Evolutionary conservation across 2,888 invertebrate genomes (phyloP), one percentile per base, ranked within the genome.

Genomic region (Caenorhabditis auriculariae): DNA sequence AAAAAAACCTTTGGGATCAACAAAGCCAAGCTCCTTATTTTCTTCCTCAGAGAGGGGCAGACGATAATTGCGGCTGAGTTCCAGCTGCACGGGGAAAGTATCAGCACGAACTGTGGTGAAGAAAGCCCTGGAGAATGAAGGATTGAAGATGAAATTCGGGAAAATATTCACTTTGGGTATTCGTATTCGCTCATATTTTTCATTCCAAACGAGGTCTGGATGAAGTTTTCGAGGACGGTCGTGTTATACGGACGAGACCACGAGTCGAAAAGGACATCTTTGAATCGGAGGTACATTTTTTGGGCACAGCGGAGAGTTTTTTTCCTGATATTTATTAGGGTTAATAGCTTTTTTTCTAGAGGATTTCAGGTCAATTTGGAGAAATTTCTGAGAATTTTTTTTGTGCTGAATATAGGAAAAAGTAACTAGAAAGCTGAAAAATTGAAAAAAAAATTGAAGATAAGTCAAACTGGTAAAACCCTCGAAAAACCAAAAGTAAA

Each of bases 71-170:
- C 95, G 87, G 82, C 95, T 95, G 27, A 96, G 84, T 83, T 95
- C 93, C 26, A 96, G 85, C 76, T 94, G 92, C 0, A 93, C 90
- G 0, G 98, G 98, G 82, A 91, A 91, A 21, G 92, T 85, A 82
- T 96, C 93, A 0, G 92, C 93, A 65, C 93, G 84, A 0, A 91
- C 89, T 0, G 90, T 91, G 0, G 93, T 89, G n/a, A 96, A 89
- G 87, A 94, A 88, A 45, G 84, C 73, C 62, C 85, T 75, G 51
- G 19, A 69, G 28, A 55, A 12, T 44, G 7, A 43, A 43, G 15
- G 17, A 41, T 17, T 41, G 41, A 12, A 7, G 29, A 43, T 17
- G 24, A 23, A 9, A 43, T 43, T 43, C 23, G 2, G 12, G 21
- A 17, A 29, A 32, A 50, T 38, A 27, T 29, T 75, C 73, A 85